Base-by-base conservation (phyloP, 2,888 invertebrate species). In the Gastrophysa polygoni region DNA sequence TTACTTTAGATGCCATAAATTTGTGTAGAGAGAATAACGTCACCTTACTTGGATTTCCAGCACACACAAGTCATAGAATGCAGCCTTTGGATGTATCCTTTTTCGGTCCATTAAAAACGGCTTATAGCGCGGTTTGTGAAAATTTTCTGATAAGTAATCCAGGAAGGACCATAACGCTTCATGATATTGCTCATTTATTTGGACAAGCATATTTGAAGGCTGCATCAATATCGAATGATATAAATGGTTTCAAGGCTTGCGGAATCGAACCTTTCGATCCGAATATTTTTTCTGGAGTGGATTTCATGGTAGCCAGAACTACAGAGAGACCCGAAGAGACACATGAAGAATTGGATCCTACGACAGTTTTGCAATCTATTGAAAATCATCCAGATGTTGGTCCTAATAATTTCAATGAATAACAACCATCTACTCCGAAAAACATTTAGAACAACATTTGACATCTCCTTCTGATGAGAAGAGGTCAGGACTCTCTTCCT, bases 121-220 rank as follows among this genome's bases (percentile, higher is more conserved):
- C 61, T 1, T 60, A 57, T n/a, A 64, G 47, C 43, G 59, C 56
- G 32, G 63, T 16, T 44, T 61, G 64, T 34, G 64, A 64, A 10
- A 47, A 58, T 34, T 61, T 57, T 44, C 43, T 61, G 20, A 50
- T 1, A 14, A 58, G 11, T 10, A 57, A 61, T 24, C 64, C 61
- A 18, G 58, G 58, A 21, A 32, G 18, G 60, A 56, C 34, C 28
- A 58, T 61, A 24, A 61, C 58, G 20, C 50, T 58, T 44, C 32
- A 54, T 52, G 60, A 60, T 29, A 56, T 65, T 43, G 65, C 59
- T 3, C 57, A 56, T 14, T 5, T 65, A 8, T 64, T 64, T 50
- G 49, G 52, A 10, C 21, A 48, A 43, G 57, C 61, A 1, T 64
- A 64, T 49, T 43, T 50, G 43, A 56, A 56, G 21, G 52, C 57